Base-by-base conservation (phyloP, 2,888 invertebrate species). In the Quadroppia sp. region DNA sequence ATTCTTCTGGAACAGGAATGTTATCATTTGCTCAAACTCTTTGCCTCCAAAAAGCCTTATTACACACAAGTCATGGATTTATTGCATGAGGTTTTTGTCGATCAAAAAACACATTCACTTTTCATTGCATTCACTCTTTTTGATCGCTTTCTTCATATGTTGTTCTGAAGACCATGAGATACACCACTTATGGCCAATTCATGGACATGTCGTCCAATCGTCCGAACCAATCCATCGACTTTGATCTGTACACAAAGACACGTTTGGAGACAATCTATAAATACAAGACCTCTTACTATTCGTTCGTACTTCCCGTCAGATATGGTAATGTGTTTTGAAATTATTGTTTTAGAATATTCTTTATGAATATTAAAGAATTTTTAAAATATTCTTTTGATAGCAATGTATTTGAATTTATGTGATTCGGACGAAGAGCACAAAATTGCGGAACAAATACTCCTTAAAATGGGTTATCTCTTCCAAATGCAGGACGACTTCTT, bases 61-160 rank as follows among this genome's bases (percentile, higher is more conserved):
- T 97, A 95, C 82, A 82, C 88, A 23, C 86, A 89, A 73, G 84
- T 92, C 2, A 78, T 94, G 75, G 92, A 95, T 80, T 85, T 92
- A 73, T 91, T 94, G 80, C 90, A 91, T 81, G 90, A 91, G 84
- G 89, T 89, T 59, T 36, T 36, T n/a, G n/a, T n/a, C 36, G 9
- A 36, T 36, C 36, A 36, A 36, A n/a, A n/a, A n/a, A n/a, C n/a
- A n/a, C n/a, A n/a, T n/a, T n/a, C n/a, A n/a, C n/a, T n/a, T n/a
- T n/a, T n/a, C n/a, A n/a, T 9, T 53, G 13, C 6, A 20, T 23
- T 23, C 3, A 20, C 4, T 23, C 23, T 23, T 53, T 15, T 20
- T 6, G 20, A 30, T 20, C 9, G 13, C 28, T 11, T 7, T 59
- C 11, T 28, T 28, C 36, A 64, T 36, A 36, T 36, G 4, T 36